Base-by-base conservation (phyloP, 2,888 invertebrate species). In the Tineola bisselliella region DNA sequence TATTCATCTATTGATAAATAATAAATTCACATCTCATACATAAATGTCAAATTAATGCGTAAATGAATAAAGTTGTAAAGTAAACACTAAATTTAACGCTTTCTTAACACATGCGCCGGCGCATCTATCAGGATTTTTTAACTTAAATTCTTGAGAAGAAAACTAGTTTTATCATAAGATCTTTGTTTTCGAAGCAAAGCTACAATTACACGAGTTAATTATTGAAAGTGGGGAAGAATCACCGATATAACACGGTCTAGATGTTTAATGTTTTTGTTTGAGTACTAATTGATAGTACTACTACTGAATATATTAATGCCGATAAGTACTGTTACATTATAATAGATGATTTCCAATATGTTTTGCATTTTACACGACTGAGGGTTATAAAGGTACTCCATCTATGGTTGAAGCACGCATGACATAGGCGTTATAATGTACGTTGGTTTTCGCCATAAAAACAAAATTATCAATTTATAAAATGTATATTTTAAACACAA, bases 61-160 rank as follows among this genome's bases (percentile, higher is more conserved):
- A 43, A 43, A 43, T 43, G 17, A 17, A 48, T 17, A 17, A 48
- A 48, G 12, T 10, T 25, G 54, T 54, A 54, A 54, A 1, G 18
- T 18, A 54, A 54, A 25, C 25, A 25, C 25, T 54, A 54, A 17
- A 58, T 58, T 58, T 33, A 13, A 58, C 58, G 58, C 58, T 58
- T 58, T 58, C 58, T 58, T 58, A 31, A 18, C 54, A 25, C 18
- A 31, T 58, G 58, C 58, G 33, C 2, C 31, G 58, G 13, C 31
- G 58, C 33, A 48, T 54, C 54, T 54, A 58, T 58, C 11, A 19
- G 58, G 58, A 58, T 58, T 31, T 33, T 58, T 58, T 58, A 30
- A 25, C 30, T 15, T 15, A 33, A 58, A 58, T 58, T 58, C 58
- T 58, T 58, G 33, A 8, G 33, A 58, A 58, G 58, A 58, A 58